Percentiles rank a stretch among this genome's conserved stretches.
Evolutionary conservation across 1,140 invertebrate species (phyloP).

Genomic region (Drosophila parvula): DNA sequence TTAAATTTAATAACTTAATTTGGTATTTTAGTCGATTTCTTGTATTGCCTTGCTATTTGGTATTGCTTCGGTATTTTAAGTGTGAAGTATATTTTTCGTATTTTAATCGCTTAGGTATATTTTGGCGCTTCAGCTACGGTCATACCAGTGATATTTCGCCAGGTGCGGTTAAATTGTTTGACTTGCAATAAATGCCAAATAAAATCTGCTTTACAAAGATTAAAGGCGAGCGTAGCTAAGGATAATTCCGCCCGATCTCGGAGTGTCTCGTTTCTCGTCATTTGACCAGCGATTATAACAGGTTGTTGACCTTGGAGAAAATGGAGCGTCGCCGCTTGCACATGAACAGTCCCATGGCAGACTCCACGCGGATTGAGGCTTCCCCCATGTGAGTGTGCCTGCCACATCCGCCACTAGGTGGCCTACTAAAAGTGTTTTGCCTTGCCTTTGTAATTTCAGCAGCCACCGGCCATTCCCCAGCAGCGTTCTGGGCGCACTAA

Average conservation of each 20-base stretch:
- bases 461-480: not conserved
- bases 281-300: constrained; percentile 1
- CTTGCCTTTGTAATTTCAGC: constrained; percentile 2
- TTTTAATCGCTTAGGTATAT: not conserved
- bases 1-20: not conserved
- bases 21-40: not conserved
- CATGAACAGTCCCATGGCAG: constrained; percentile 67
- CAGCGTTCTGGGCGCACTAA: constrained; percentile 15
- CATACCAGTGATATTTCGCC: constrained; percentile 31
- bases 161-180: constrained; percentile 16
- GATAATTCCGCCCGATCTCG: constrained; percentile 1
- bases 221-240: not conserved
- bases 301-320: constrained; percentile 23
- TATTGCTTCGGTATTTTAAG: not conserved
- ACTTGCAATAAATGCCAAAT: constrained; percentile 1
- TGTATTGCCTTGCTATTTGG: not conserved
- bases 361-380: constrained; percentile 74
- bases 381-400: constrained; percentile 31
- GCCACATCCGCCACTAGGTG: not conserved
- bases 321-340: constrained; percentile 74
- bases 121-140: constrained; percentile 32
- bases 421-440: constrained; percentile 5
- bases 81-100: too few relatives aligned
- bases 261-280: not conserved
- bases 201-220: not conserved